These are phyloP conservation scores for Dendronephthya gigantea DNA, from an alignment of 64 coral and sea anemone genomes.

Conservation along the genomic window DNA sequence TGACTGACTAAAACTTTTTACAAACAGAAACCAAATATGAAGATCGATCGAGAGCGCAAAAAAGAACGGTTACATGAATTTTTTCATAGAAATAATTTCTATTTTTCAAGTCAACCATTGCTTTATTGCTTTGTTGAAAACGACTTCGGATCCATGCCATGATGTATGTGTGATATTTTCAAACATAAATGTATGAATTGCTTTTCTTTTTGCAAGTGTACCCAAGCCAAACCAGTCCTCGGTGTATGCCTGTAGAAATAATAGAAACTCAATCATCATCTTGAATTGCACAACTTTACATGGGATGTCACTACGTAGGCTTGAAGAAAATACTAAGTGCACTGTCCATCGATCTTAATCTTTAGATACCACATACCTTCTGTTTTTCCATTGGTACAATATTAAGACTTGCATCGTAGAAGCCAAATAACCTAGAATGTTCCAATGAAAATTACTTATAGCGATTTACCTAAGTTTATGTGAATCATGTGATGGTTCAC, in stretches of 20 bases:
- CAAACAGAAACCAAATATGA: no score
- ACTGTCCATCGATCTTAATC: no score
- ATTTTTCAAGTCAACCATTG: slow-evolving; percentile 54
- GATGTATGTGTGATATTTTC: slow-evolving; percentile 44
- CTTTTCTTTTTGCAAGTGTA: slow-evolving; percentile 52
- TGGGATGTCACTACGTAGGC: no score
- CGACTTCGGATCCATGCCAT: slow-evolving; percentile 73
- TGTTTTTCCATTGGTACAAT: slow-evolving; percentile 64
- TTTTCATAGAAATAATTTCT: background rate
- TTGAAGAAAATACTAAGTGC: no score
- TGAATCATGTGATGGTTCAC: background rate
- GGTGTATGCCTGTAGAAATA: slow-evolving; percentile 48
- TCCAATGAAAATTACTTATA: background rate
- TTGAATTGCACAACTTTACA: no score
- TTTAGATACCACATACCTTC: slow-evolving; percentile 36
- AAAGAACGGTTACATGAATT: no score
- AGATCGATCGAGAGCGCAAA: no score
- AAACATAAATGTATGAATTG: slow-evolving; percentile 68
- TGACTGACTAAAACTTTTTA: no score
- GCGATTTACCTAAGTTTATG: no score
- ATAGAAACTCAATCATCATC: background rate
- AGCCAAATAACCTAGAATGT: slow-evolving; percentile 51
- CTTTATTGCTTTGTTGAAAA: slow-evolving; percentile 78
- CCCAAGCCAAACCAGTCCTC: slow-evolving; percentile 82
- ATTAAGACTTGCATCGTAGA: slow-evolving; percentile 38